Base-by-base conservation (phyloP, 2,113 vertebrate species). In the Gasterosteus aculeatus region DNA sequence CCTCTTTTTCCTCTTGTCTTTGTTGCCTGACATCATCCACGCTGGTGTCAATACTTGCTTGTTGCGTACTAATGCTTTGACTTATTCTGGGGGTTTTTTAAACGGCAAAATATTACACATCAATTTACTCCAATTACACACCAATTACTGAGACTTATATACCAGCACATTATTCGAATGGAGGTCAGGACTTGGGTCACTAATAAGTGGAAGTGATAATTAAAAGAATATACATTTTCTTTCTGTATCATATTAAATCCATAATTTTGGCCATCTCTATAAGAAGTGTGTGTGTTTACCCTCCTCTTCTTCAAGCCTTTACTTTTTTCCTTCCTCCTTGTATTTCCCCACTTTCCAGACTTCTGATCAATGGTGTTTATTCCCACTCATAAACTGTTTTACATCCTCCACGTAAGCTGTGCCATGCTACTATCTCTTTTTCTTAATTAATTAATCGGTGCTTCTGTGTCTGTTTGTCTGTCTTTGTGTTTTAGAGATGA, bases 401-500 rank as follows among this genome's bases (percentile, higher is more conserved):
- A 44, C 49, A 4, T 18, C 14, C 2, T 0, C 19, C 11, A 10
- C 63, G 0, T 0, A 42, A 16, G 3, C 51, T 6, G 41, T 57
- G n/a, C 2, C 18, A 38, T 22, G 1, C 16, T 51, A 29, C 70
- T 4, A 39, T 76, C 29, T 35, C 5, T 19, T 63, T 69, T 66
- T 68, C 35, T 38, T 41, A 38, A 16, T 57, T 10, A 44, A 53
- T 69, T 19, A 51, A 19, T 2, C 19, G 42, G 26, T 51, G 58
- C 19, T 18, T 69, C 19, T 39, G 33, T 67, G 46, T 74, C 8
- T 62, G 44, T 62, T 15, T 14, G 9, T 61, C 54, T 85, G 8
- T 74, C 51, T 75, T 51, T 29, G 16, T 49, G 15, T 51, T 15
- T 81, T 29, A 33, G 41, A 65, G 51, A 65, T 62, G 56, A 83